Percentiles rank a stretch among this genome's conserved stretches.
Conservation (phyloP, 2,113 vertebrate genomes). For the Redunca redunca region DNA sequence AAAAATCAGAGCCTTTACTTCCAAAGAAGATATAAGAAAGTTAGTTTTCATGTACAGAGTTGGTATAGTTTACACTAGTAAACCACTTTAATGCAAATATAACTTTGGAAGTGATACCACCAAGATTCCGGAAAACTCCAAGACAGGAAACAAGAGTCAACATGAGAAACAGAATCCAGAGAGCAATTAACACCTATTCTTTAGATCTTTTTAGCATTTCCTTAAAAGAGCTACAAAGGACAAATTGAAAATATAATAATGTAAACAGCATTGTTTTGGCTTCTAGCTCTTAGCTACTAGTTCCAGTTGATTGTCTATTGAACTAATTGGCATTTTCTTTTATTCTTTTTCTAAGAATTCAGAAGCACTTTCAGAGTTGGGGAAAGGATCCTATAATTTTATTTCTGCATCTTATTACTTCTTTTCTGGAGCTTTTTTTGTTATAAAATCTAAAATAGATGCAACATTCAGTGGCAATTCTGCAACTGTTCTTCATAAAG, state of each 20-base stretch:
- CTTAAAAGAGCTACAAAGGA: background rate
- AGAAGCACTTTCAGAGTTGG: background rate
- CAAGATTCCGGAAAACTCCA: background rate
- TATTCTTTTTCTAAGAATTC: background rate
- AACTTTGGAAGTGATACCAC: background rate
- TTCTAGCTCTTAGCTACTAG: background rate
- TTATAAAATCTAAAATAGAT: constrained; percentile 7
- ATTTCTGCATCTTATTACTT: background rate
- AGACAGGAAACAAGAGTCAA: background rate
- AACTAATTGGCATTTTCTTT: background rate
- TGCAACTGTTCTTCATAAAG: background rate
- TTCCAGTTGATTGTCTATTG: background rate
- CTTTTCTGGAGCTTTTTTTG: background rate
- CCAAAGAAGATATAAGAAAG: background rate
- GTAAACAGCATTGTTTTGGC: background rate
- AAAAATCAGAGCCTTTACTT: background rate
- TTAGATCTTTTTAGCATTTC: background rate
- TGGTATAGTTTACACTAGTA: background rate
- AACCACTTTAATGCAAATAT: background rate
- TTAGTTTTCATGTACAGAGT: background rate
- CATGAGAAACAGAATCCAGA: background rate
- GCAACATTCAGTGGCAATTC: background rate
- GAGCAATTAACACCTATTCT: background rate
- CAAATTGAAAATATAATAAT: background rate
- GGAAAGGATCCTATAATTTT: background rate